Conservation (phyloP, 2,797 vertebrate species). For the Lacerta viridis region DNA sequence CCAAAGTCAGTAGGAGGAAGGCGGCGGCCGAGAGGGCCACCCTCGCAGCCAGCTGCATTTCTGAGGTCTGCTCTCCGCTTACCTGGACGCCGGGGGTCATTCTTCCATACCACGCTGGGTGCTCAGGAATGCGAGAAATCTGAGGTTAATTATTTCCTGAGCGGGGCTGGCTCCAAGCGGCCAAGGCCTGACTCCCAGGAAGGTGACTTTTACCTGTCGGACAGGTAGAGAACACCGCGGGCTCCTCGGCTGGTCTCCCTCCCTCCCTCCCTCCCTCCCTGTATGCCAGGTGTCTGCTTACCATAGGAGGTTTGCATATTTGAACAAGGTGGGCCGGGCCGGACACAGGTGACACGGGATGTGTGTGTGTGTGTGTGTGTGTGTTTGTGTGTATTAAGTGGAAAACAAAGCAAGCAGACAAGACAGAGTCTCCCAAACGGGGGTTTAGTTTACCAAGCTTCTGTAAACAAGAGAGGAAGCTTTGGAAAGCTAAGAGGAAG, state of each 20-base stretch:
- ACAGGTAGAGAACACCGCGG: conserved; percentile 6
- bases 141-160: conserved; percentile 79
- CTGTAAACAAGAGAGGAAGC: conserved; percentile 39
- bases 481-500: neutral
- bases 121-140: conserved; percentile 75
- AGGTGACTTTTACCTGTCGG: conserved; percentile 77
- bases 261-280: neutral
- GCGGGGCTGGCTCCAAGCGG: conserved; percentile 41
- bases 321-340: conserved; percentile 60
- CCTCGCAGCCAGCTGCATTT: conserved; percentile 90
- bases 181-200: conserved; percentile 17
- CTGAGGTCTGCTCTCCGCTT: conserved; percentile 79
- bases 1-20: conserved; percentile 87
- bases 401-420: too few relatives aligned
- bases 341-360: conserved; percentile 10
- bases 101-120: conserved; percentile 44
- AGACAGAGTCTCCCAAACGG: too few relatives aligned
- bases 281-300: conserved; percentile 29
- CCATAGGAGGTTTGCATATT: conserved; percentile 55
- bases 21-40: conserved; percentile 86
- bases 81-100: conserved; percentile 65
- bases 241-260: conserved; percentile 25
- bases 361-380: neutral
- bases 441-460: neutral
- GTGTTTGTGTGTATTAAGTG: neutral